phyloP scores from a whole-genome alignment of 2,113 vertebrate species.

The Crotophaga sulcirostris region DNA sequence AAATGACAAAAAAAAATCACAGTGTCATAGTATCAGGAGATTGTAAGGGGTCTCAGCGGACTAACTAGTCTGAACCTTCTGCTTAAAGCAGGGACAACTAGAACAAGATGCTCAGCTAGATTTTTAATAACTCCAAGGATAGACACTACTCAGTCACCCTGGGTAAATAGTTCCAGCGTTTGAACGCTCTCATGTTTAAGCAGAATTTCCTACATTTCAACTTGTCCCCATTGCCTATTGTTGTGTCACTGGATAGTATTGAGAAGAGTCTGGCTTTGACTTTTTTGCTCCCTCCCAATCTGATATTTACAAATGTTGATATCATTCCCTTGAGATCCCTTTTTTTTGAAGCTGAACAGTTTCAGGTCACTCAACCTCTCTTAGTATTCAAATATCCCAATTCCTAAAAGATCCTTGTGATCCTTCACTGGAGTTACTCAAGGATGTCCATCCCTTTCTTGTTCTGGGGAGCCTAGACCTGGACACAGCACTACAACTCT shows the following conservation, averaged over 20 bases:
- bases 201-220: background rate
- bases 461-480: background rate
- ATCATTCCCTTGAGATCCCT: background rate
- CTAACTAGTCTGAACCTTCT: background rate
- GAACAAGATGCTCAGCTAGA: background rate
- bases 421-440: background rate
- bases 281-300: background rate
- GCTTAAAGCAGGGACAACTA: background rate
- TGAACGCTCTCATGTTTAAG: background rate
- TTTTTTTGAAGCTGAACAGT: background rate
- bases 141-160: background rate
- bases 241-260: background rate
- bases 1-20: background rate
- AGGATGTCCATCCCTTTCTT: background rate
- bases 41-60: background rate
- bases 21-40: background rate
- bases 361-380: background rate
- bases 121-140: background rate
- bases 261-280: background rate
- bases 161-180: background rate
- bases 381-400: background rate
- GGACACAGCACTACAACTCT: background rate
- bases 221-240: background rate
- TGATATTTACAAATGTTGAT: background rate
- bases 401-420: background rate